Percentiles rank a stretch among this genome's conserved stretches.
phyloP scores from a whole-genome alignment of 1,140 invertebrate species.

The Phenacoccus solenopsis region DNA sequence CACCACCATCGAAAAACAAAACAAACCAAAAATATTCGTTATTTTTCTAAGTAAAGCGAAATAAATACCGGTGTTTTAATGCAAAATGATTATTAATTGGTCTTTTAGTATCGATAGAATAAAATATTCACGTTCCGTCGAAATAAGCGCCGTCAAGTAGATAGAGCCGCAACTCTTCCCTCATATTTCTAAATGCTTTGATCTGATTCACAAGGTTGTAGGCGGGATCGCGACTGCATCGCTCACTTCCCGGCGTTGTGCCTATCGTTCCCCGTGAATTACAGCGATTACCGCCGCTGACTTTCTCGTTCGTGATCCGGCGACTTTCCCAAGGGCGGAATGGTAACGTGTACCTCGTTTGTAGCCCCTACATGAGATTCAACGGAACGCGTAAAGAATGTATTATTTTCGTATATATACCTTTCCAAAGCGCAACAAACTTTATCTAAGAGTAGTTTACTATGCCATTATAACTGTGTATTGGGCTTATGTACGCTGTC shows the following conservation, averaged over 20 bases:
- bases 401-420: background rate
- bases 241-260: background rate
- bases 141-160: conserved; percentile 9
- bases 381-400: background rate
- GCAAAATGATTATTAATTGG: too few species aligned
- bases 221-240: background rate
- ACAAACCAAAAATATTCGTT: too few species aligned
- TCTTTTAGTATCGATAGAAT: too few species aligned
- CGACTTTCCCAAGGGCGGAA: conserved; percentile 3
- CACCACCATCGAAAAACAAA: too few species aligned
- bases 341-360: background rate
- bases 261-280: background rate
- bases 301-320: background rate
- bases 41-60: too few species aligned
- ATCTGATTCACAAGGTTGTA: background rate
- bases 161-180: background rate
- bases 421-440: background rate
- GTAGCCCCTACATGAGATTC: background rate
- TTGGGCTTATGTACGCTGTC: too few species aligned
- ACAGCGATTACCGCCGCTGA: background rate
- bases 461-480: too few species aligned
- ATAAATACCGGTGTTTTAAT: too few species aligned
- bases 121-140: too few species aligned
- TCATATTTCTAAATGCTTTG: background rate
- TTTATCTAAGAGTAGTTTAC: conserved; percentile 5